These are phyloP conservation scores for Hirundo rustica DNA, from an alignment of 2,797 vertebrate species.

Conservation along the genomic window DNA sequence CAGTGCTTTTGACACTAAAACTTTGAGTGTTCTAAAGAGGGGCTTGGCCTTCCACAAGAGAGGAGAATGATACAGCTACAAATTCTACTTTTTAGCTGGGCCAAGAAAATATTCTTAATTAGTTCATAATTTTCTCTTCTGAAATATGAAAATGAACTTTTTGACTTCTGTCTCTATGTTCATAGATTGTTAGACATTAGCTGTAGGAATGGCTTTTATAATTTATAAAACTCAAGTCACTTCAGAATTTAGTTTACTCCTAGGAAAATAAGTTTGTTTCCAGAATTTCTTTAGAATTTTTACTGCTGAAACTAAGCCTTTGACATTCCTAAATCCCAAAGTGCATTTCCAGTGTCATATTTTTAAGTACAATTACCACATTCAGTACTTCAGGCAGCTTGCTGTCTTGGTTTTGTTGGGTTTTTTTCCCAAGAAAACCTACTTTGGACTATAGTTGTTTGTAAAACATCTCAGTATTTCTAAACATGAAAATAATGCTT, in stretches of 20 bases:
- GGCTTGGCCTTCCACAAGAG: background rate
- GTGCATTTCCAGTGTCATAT: background rate
- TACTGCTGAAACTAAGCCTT: background rate
- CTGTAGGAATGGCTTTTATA: background rate
- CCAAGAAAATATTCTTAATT: background rate
- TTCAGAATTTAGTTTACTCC: background rate
- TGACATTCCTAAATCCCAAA: background rate
- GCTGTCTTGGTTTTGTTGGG: accelerated
- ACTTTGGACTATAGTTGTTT: background rate
- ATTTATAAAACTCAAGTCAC: background rate
- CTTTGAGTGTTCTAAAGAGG: background rate
- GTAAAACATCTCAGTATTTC: background rate
- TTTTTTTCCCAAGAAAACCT: background rate
- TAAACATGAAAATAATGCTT: background rate
- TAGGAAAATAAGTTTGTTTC: background rate
- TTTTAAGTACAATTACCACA: background rate
- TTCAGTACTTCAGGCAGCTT: background rate
- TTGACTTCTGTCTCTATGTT: background rate
- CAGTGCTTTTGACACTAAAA: background rate
- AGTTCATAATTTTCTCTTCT: background rate
- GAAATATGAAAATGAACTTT: background rate
- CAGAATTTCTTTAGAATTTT: background rate
- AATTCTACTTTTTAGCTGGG: background rate
- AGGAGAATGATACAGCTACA: background rate
- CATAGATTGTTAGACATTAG: background rate